Conservation (phyloP, 2,888 invertebrate genomes). For the Anticlea derivata region DNA sequence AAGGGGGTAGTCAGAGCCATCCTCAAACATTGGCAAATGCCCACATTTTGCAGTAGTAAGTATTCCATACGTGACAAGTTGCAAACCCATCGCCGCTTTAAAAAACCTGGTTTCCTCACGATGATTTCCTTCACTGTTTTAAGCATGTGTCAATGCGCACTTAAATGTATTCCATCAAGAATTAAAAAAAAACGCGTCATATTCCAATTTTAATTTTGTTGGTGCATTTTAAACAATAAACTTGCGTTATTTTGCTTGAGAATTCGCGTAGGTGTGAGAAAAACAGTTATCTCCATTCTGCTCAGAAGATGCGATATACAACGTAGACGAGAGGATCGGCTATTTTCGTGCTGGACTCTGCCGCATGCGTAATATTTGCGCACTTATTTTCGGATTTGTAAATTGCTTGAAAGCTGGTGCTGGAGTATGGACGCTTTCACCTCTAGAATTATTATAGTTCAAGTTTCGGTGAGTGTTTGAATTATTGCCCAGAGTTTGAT, state of each 20-base stretch:
- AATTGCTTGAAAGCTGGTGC: conserved; percentile 42
- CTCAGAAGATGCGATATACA: conserved; percentile 63
- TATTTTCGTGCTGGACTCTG: conserved; percentile 67
- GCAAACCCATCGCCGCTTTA: too few relatives aligned
- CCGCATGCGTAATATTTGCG: conserved; percentile 66
- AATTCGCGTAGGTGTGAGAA: conserved; percentile 65
- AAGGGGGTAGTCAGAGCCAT: too few relatives aligned
- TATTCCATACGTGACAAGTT: too few relatives aligned
- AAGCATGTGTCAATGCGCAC: too few relatives aligned
- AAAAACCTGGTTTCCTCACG: too few relatives aligned
- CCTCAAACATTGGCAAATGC: too few relatives aligned
- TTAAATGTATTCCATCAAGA: too few relatives aligned
- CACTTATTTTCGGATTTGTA: conserved; percentile 61
- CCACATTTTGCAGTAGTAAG: too few relatives aligned
- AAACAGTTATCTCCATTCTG: conserved; percentile 61
- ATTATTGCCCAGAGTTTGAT: conserved; percentile 3
- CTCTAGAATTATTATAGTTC: conserved; percentile 28
- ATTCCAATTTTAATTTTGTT: too few relatives aligned
- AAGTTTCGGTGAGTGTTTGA: conserved; percentile 7
- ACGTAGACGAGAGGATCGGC: conserved; percentile 63
- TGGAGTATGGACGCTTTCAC: conserved; percentile 32
- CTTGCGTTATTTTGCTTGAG: conserved; percentile 42
- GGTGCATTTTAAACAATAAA: conserved; percentile 45
- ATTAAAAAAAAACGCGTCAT: too few relatives aligned
- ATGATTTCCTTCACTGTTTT: too few relatives aligned